Evolutionary conservation across 2,797 vertebrate species (phyloP), one percentile per base, ranked within the genome.

Genomic region (Falco novaeseelandiae): DNA sequence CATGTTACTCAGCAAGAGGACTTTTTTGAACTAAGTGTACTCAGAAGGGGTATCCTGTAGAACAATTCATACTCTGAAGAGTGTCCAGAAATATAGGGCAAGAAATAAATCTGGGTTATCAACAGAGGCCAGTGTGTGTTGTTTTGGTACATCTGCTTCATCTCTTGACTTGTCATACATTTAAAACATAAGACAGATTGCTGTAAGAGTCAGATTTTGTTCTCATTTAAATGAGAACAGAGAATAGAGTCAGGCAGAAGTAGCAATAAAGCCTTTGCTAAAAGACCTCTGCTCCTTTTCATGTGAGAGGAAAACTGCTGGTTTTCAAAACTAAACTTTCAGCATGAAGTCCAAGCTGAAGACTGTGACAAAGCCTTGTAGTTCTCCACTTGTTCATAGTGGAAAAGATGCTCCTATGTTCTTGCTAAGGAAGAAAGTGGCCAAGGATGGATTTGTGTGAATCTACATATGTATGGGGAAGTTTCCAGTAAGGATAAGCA

Each of bases 21-120:
- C 67, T 71, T 89, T 77, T 79, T 62, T 69, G 83, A 92, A 93
- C 40, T 71, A 70, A 94, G 65, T 58, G 73, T 89, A 83, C 65
- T 90, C 48, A 49, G 61, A 89, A 88, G 36, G 65, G 52, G 42
- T 48, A 71, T 62, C 54, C 61, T 49, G 62, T 90, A 93, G 72
- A 94, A 73, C 62, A 90, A 86, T 89, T 94, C 26, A 73, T 66
- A 91, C 49, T 91, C 69, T 62, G 79, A 71, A 66, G 42, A 77
- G n/a, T 79, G 65, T 70, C 40, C 78, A 90, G 55, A 90, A 95
- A 93, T 86, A 81, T 7, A 89, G 48, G 46, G 49, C 69, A 95
- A 88, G 51, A 83, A 95, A 88, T 91, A 91, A 94, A 94, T 90
- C 74, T 91, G 77, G n/a, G 49, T 89, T 80, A 92, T 88, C 57